Evolutionary conservation across 2,888 invertebrate species (phyloP).

Genomic region (Amblyteles armatorius): DNA sequence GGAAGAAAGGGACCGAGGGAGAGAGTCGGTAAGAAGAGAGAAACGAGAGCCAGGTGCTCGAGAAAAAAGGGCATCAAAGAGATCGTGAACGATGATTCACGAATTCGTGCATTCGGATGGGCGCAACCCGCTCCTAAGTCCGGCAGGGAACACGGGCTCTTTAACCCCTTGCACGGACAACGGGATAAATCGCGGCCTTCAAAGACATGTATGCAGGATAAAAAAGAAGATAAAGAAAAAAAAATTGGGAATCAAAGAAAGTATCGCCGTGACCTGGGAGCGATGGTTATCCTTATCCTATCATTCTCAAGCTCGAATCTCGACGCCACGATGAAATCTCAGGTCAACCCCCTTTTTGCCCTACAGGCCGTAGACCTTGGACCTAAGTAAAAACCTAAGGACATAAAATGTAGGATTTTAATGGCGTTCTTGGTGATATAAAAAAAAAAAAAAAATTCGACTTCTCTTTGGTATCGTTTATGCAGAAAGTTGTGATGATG

Average conservation of each 20-base stretch:
- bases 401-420: no score
- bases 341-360: background rate
- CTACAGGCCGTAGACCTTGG: background rate
- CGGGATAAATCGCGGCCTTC: constrained; percentile 50
- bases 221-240: constrained; percentile 11
- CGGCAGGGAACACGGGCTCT: constrained; percentile 43
- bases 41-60: constrained; percentile 64
- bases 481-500: background rate
- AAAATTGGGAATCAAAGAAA: constrained; percentile 41
- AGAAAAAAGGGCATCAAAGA: constrained; percentile 68
- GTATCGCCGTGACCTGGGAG: constrained; percentile 30
- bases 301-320: background rate
- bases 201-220: constrained; percentile 34
- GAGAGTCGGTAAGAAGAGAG: constrained; percentile 45
- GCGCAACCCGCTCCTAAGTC: constrained; percentile 56
- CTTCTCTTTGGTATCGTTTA: no score
- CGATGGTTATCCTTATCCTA: constrained; percentile 26
- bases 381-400: no score
- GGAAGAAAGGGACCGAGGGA: constrained; percentile 36
- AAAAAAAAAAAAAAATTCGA: no score
- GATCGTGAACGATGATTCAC: constrained; percentile 65
- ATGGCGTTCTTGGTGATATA: no score
- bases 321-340: background rate
- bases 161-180: constrained; percentile 52
- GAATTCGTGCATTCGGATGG: constrained; percentile 60